phyloP scores from a whole-genome alignment of 2,797 vertebrate species.

The Chaetophractus vellerosus region DNA sequence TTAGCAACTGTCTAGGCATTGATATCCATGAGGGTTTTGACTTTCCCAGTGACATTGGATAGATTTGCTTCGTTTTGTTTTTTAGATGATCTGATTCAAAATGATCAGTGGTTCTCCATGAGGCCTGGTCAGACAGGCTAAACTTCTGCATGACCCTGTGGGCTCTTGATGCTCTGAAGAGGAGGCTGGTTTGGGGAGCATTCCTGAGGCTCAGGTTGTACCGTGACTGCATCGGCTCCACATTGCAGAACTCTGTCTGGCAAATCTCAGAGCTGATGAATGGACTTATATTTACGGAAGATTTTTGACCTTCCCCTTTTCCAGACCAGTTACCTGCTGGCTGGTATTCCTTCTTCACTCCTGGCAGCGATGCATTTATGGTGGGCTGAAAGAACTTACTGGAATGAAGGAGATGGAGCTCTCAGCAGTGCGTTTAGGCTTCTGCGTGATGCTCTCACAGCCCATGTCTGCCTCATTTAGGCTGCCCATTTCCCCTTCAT shows the following conservation, averaged over 20 bases:
- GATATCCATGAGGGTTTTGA: not conserved
- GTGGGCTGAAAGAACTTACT: not conserved
- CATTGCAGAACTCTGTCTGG: not conserved
- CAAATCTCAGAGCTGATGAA: not conserved
- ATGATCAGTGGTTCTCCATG: conserved; percentile 6
- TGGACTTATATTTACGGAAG: not conserved
- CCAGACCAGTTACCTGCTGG: not conserved
- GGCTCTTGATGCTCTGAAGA: not conserved
- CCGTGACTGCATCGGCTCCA: rapidly evolving
- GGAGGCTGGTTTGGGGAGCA: rapidly evolving
- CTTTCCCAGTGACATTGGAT: not conserved
- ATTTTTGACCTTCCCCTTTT: conserved; percentile 30
- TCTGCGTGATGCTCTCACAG: not conserved
- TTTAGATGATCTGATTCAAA: conserved; percentile 33
- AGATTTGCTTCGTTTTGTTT: not conserved
- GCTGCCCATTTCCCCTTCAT: not conserved
- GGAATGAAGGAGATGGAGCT: not conserved
- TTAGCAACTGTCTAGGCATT: not conserved
- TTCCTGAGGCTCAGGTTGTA: rapidly evolving
- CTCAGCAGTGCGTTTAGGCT: not conserved
- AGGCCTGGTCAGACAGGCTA: not conserved
- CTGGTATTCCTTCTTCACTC: not conserved
- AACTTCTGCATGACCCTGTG: not conserved
- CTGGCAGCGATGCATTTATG: not conserved
- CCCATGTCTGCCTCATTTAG: not conserved